Evolutionary conservation across 2,888 invertebrate species (phyloP).

Genomic region (Amphipyra berbera): DNA sequence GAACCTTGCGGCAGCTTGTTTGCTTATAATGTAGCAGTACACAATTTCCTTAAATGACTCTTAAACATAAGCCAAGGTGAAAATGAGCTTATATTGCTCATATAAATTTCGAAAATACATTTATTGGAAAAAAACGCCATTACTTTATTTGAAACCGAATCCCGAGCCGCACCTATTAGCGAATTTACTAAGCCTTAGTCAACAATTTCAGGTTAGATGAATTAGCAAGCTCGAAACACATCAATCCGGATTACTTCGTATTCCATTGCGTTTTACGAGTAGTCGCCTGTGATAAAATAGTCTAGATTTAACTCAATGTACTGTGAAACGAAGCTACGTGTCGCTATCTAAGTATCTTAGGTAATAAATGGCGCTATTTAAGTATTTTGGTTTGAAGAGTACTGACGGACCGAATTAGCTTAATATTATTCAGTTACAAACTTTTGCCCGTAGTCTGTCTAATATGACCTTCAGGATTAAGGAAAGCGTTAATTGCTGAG

Average conservation of each 20-base stretch:
- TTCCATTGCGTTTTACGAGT: constrained; percentile 42
- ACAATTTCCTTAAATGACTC: no score
- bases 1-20: no score
- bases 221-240: constrained; percentile 20
- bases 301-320: constrained; percentile 31
- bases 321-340: constrained; percentile 24
- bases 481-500: neutral
- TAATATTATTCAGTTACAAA: constrained; percentile 22
- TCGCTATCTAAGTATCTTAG: constrained; percentile 23
- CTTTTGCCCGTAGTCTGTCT: constrained; percentile 5
- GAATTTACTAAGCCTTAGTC: constrained; percentile 16
- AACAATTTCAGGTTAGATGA: constrained; percentile 28
- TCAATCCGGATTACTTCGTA: constrained; percentile 26
- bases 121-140: no score
- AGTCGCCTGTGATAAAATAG: constrained; percentile 22
- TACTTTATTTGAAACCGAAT: no score
- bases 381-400: constrained; percentile 4
- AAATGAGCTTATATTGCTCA: no score
- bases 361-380: constrained; percentile 15
- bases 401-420: constrained; percentile 9
- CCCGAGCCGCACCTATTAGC: constrained; percentile 6
- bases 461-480: constrained; percentile 6
- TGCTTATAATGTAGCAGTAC: no score
- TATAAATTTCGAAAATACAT: no score
- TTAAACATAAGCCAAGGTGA: no score